Evolutionary conservation across 2,797 vertebrate genomes (phyloP).

Genomic region (Propithecus perrieri): DNA sequence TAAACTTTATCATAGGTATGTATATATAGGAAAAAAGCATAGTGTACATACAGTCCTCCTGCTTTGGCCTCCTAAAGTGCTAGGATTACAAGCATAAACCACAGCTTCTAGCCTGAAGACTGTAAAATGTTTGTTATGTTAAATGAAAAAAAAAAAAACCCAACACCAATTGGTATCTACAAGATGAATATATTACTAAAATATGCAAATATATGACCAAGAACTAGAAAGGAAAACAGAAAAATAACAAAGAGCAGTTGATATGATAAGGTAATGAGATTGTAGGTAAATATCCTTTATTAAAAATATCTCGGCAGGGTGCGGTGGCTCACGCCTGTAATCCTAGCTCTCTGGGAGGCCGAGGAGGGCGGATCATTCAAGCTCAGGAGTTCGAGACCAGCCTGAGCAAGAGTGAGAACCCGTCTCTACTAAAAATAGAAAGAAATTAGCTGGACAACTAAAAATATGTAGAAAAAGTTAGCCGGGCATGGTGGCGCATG

Average conservation of each 20-base stretch:
- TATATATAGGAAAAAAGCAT: background rate
- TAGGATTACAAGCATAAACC: background rate
- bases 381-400: no score
- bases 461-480: no score
- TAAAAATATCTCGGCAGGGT: background rate
- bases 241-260: background rate
- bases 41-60: background rate
- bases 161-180: background rate
- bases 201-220: background rate
- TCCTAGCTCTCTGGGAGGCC: no score
- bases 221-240: constrained; percentile 15
- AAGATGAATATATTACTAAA: background rate
- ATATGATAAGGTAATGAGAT: background rate
- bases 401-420: no score
- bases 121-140: background rate
- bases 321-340: no score
- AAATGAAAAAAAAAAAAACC: background rate
- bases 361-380: no score
- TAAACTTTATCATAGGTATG: background rate
- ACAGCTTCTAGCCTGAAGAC: background rate
- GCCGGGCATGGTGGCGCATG: no score
- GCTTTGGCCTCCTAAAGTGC: background rate
- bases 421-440: no score
- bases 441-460: no score
- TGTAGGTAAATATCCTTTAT: background rate